Conservation (phyloP, 2,797 vertebrate species). For the Enteromius argenteus region DNA sequence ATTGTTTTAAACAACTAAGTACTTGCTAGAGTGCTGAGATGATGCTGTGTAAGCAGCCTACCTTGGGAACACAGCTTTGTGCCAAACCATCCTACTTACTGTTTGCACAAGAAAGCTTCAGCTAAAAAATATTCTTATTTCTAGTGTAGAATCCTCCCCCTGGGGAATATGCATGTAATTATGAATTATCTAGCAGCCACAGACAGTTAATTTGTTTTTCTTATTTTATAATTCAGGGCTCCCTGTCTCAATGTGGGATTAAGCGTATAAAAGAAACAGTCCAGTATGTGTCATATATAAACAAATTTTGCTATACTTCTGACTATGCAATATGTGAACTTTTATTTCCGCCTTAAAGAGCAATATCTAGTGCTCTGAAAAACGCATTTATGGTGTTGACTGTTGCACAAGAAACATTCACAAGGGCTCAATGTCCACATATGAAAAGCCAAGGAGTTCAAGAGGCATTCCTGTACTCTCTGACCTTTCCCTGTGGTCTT, state of each 20-base stretch:
- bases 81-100: constrained; percentile 65
- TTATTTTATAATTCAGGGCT: constrained; percentile 21
- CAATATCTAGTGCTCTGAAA: not conserved
- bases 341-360: not conserved
- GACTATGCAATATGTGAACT: not conserved
- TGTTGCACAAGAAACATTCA: constrained; percentile 39
- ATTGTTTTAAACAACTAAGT: not conserved
- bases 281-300: not conserved
- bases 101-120: constrained; percentile 68
- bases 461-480: constrained; percentile 68
- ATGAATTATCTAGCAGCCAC: constrained; percentile 45
- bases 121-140: constrained; percentile 68
- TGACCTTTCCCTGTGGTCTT: constrained; percentile 68
- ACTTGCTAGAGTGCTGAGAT: not conserved
- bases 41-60: not conserved
- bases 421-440: constrained; percentile 25
- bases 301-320: not conserved
- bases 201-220: constrained; percentile 21
- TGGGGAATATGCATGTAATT: constrained; percentile 73
- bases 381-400: not conserved
- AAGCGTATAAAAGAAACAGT: not conserved
- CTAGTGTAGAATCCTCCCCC: constrained; percentile 63
- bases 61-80: constrained; percentile 56
- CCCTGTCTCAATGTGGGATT: not conserved
- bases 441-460: constrained; percentile 43